A percentile compares a stretch with the other conserved stretches of the same genome.
phyloP scores from a whole-genome alignment of 2,888 invertebrate species.

The Mesoligia furuncula region DNA sequence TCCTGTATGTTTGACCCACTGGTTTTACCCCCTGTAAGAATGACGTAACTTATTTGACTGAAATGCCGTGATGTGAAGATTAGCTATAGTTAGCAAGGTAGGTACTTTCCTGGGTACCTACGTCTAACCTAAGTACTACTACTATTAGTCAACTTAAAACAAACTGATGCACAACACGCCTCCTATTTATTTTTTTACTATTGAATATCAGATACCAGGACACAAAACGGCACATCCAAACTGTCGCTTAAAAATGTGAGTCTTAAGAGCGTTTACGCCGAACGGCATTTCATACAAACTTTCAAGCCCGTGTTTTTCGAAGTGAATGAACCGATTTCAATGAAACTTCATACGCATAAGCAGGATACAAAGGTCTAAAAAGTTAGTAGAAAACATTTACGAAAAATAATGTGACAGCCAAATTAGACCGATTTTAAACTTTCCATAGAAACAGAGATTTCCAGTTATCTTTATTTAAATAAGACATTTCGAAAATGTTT shows the following conservation, averaged over 20 bases:
- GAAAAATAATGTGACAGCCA: too few relatives aligned
- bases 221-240: not conserved
- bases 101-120: not conserved
- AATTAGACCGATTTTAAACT: too few relatives aligned
- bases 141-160: not conserved
- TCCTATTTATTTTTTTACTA: not conserved
- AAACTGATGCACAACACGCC: not conserved
- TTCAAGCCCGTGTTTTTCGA: too few relatives aligned
- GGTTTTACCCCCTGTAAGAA: not conserved
- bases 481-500: too few relatives aligned
- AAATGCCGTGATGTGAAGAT: not conserved
- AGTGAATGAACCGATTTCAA: too few relatives aligned
- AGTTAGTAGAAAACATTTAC: too few relatives aligned
- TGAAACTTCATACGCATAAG: too few relatives aligned
- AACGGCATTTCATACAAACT: too few relatives aligned
- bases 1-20: not conserved
- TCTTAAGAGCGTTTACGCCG: too few relatives aligned
- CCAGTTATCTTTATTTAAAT: too few relatives aligned
- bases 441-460: too few relatives aligned
- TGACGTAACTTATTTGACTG: not conserved
- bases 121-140: not conserved
- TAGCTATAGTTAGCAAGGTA: not conserved
- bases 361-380: too few relatives aligned
- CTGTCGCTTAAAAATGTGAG: not conserved
- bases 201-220: not conserved